phyloP scores from a whole-genome alignment of 2,797 vertebrate genomes.

The Cottoperca gobio region DNA sequence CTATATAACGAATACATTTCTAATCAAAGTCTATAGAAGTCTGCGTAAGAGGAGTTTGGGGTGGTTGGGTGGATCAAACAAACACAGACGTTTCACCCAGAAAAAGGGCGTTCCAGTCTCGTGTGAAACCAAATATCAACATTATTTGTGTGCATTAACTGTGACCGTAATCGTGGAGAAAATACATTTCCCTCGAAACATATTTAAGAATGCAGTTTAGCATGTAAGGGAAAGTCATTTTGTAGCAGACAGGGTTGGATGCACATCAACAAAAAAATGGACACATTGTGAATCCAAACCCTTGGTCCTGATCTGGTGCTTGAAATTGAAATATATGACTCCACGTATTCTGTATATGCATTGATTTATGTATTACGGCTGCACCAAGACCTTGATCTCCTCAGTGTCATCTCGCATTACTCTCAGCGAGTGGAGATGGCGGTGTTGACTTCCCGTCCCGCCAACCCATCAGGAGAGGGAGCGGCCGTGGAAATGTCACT shows the following conservation, averaged over 20 bases:
- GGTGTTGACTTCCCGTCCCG: slow-evolving; percentile 38
- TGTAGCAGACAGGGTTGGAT: neutral
- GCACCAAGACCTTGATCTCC: slow-evolving; percentile 38
- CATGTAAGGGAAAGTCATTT: too few relatives aligned
- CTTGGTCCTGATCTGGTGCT: neutral
- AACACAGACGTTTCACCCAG: too few relatives aligned
- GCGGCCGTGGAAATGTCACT: slow-evolving; percentile 65
- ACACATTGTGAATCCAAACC: slow-evolving; percentile 8
- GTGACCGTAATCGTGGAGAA: too few relatives aligned
- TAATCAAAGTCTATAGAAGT: too few relatives aligned
- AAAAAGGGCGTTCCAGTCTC: too few relatives aligned
- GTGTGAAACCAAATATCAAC: too few relatives aligned
- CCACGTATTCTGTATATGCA: slow-evolving; percentile 14
- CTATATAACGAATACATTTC: too few relatives aligned
- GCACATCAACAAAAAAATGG: slow-evolving; percentile 3
- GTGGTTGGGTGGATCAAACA: too few relatives aligned
- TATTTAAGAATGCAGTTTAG: too few relatives aligned
- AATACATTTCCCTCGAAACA: too few relatives aligned
- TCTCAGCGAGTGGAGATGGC: slow-evolving; percentile 19
- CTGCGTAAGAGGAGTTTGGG: too few relatives aligned
- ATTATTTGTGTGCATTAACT: too few relatives aligned
- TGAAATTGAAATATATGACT: slow-evolving; percentile 25
- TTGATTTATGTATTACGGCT: slow-evolving; percentile 38
- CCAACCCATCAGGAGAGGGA: slow-evolving; percentile 37
- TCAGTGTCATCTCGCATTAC: slow-evolving; percentile 59